Conservation (phyloP, 2,797 vertebrate genomes). For the Linurgus olivaceus region DNA sequence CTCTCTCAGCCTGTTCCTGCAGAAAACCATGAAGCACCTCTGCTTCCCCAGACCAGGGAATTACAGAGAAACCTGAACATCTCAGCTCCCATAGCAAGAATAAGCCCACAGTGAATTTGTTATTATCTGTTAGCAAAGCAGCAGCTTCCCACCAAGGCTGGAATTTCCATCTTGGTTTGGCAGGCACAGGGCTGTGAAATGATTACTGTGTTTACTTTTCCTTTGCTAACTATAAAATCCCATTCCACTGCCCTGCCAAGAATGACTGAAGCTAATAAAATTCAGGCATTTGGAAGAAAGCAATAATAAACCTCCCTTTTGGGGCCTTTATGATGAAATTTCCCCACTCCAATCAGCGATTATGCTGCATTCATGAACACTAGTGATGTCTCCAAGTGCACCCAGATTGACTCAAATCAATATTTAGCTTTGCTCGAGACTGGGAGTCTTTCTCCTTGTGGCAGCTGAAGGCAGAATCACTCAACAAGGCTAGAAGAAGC, state of each 20-base stretch:
- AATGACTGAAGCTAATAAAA: slow-evolving; percentile 71
- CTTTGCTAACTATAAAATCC: slow-evolving; percentile 71
- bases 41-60: background rate
- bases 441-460: background rate
- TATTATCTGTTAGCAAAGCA: slow-evolving; percentile 62
- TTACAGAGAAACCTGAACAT: background rate
- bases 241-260: slow-evolving; percentile 68
- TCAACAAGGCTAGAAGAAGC: background rate
- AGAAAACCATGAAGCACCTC: background rate
- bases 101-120: slow-evolving; percentile 33
- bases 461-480: slow-evolving; percentile 19
- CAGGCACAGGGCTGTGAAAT: slow-evolving; percentile 57
- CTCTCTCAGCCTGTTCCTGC: background rate
- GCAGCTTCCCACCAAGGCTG: slow-evolving; percentile 65
- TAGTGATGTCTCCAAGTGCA: slow-evolving; percentile 50
- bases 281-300: slow-evolving; percentile 68
- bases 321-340: slow-evolving; percentile 71
- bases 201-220: slow-evolving; percentile 69
- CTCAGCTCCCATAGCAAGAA: background rate
- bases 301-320: slow-evolving; percentile 68
- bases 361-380: slow-evolving; percentile 62
- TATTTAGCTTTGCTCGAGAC: slow-evolving; percentile 49
- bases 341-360: slow-evolving; percentile 60
- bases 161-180: slow-evolving; percentile 67
- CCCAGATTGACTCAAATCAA: slow-evolving; percentile 61